phyloP scores from a whole-genome alignment of 2,113 vertebrate genomes.

The Antechinus stuartii region DNA sequence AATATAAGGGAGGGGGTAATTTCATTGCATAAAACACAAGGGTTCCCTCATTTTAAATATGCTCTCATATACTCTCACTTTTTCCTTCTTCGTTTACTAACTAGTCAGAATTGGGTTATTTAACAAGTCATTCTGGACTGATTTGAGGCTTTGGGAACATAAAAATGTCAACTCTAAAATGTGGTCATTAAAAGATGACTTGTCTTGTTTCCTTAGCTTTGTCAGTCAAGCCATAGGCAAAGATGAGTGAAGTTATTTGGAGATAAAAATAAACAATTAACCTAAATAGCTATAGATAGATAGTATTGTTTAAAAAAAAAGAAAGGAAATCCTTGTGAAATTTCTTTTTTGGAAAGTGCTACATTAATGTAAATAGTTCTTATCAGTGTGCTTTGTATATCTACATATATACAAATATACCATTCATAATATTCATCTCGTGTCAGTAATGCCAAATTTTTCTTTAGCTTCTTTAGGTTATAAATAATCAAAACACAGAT shows the following conservation, averaged over 20 bases:
- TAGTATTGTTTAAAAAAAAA: slow-evolving; percentile 66
- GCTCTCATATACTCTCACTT: slow-evolving; percentile 69
- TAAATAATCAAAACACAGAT: slow-evolving; percentile 77
- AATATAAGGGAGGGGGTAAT: too few species aligned
- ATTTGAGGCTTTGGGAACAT: slow-evolving; percentile 67
- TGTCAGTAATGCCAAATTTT: slow-evolving; percentile 66
- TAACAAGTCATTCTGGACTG: slow-evolving; percentile 59
- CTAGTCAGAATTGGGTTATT: slow-evolving; percentile 64
- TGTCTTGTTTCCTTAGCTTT: slow-evolving; percentile 71
- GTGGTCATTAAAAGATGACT: slow-evolving; percentile 75
- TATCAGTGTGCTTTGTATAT: slow-evolving; percentile 51
- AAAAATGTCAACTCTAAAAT: slow-evolving; percentile 63
- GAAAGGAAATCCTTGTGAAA: slow-evolving; percentile 48
- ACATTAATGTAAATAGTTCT: slow-evolving; percentile 61
- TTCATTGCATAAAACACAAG: slow-evolving; percentile 71
- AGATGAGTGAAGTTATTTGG: slow-evolving; percentile 74
- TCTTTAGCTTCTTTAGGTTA: slow-evolving; percentile 72
- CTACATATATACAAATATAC: slow-evolving; percentile 41
- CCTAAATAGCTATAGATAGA: slow-evolving; percentile 71
- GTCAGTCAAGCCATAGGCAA: slow-evolving; percentile 71
- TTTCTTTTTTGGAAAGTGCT: slow-evolving; percentile 65
- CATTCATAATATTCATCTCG: slow-evolving; percentile 66
- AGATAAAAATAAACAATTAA: slow-evolving; percentile 75
- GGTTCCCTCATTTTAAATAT: slow-evolving; percentile 77
- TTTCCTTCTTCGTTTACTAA: slow-evolving; percentile 75